phyloP scores from a whole-genome alignment of 1,140 invertebrate genomes.

The Drosophila ohnishii region DNA sequence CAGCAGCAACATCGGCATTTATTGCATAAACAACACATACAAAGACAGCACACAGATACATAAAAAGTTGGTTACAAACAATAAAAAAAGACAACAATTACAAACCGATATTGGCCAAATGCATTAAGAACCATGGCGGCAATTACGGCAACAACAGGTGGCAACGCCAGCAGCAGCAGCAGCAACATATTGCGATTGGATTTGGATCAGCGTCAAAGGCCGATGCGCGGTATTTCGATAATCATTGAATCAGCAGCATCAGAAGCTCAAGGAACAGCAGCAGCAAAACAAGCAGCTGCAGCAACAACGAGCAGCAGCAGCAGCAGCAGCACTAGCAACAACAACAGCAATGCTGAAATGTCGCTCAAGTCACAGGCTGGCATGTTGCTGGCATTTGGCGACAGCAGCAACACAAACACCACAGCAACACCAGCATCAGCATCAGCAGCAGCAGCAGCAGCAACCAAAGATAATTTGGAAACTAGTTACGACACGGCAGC shows the following conservation, averaged over 20 bases:
- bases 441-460: conserved; percentile 38
- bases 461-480: conserved; percentile 71
- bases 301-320: conserved; percentile 29
- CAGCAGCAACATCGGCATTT: conserved; percentile 36
- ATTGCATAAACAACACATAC: conserved; percentile 54
- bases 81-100: conserved; percentile 1
- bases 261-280: conserved; percentile 18
- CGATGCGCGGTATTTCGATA: conserved; percentile 75
- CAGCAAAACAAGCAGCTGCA: conserved; percentile 19
- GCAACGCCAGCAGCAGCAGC: conserved; percentile 21
- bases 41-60: conserved; percentile 29
- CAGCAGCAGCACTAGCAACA: conserved; percentile 28
- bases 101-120: conserved; percentile 56
- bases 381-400: conserved; percentile 76
- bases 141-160: conserved; percentile 45
- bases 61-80: background rate
- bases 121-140: conserved; percentile 65
- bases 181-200: conserved; percentile 44
- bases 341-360: conserved; percentile 61
- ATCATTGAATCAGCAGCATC: conserved; percentile 63
- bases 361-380: conserved; percentile 72
- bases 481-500: conserved; percentile 61
- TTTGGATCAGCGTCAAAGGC: conserved; percentile 29
- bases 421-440: conserved; percentile 30
- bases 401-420: conserved; percentile 37